Conservation (phyloP, 2,888 invertebrate species). For the Phengaris arion region DNA sequence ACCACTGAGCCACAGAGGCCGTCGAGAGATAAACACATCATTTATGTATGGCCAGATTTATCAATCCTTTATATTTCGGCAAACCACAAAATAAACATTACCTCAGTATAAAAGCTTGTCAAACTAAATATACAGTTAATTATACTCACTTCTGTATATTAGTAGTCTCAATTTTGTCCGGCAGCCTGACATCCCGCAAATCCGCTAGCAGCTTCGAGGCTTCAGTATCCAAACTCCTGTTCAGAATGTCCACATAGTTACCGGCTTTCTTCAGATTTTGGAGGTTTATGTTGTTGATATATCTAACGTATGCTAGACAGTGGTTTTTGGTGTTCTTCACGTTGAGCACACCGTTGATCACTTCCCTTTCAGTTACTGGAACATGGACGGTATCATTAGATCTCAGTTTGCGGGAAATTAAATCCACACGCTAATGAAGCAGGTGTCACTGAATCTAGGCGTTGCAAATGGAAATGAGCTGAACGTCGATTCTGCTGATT, state of each 20-base stretch:
- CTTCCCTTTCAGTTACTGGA: constrained; percentile 97
- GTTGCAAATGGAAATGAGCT: too few species aligned
- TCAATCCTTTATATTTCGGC: too few species aligned
- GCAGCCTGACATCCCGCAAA: constrained; percentile 92
- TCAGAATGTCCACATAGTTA: constrained; percentile 96
- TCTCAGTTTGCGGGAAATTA: background rate
- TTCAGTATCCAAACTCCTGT: constrained; percentile 94
- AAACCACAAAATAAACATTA: too few species aligned
- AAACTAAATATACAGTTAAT: too few species aligned
- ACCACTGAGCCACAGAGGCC: too few species aligned
- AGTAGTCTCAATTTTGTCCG: constrained; percentile 91
- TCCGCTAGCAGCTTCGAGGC: constrained; percentile 93
- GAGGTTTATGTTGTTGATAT: constrained; percentile 98
- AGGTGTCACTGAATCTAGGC: too few species aligned
- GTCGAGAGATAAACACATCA: too few species aligned
- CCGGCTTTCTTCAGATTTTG: constrained; percentile 96
- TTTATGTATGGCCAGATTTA: too few species aligned
- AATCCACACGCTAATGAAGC: too few species aligned
- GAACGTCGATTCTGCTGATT: too few species aligned
- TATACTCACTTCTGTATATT: constrained; percentile 89
- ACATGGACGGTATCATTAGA: constrained; percentile 31
- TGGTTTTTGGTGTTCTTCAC: constrained; percentile 97
- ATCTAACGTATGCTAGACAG: constrained; percentile 95
- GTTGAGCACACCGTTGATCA: constrained; percentile 95
- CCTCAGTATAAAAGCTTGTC: too few species aligned